phyloP scores from a whole-genome alignment of 2,888 invertebrate genomes.

The Coelogynopora nodosa region DNA sequence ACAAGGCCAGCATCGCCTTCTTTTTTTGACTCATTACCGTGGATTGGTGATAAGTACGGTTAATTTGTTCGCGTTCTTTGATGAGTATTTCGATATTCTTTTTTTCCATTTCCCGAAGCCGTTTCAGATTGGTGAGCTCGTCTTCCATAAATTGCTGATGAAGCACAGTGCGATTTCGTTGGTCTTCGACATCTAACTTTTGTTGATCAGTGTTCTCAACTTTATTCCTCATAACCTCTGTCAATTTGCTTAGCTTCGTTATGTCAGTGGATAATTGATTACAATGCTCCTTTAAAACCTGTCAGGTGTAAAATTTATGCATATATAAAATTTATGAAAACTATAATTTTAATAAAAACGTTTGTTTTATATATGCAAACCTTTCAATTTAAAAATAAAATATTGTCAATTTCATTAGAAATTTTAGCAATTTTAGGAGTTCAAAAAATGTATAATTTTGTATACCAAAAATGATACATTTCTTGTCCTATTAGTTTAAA shows the following conservation, averaged over 20 bases:
- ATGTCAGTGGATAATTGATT: neutral
- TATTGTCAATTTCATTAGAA: too few species aligned
- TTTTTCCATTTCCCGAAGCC: neutral
- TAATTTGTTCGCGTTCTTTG: neutral
- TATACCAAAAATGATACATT: too few species aligned
- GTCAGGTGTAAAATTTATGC: too few species aligned
- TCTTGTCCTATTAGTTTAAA: too few species aligned
- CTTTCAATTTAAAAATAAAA: too few species aligned
- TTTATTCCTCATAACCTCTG: neutral
- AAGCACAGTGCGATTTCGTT: neutral
- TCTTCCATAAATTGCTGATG: neutral
- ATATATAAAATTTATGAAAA: too few species aligned
- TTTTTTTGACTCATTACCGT: neutral
- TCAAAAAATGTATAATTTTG: too few species aligned
- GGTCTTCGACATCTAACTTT: neutral
- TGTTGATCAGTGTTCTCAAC: neutral
- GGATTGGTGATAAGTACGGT: neutral
- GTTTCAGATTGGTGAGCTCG: neutral
- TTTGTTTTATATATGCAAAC: too few species aligned
- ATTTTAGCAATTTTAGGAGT: too few species aligned
- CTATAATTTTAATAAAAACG: too few species aligned
- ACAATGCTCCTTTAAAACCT: neutral
- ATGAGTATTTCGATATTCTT: neutral
- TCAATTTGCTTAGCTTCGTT: neutral
- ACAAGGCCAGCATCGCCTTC: neutral